Evolutionary conservation across 2,888 invertebrate genomes (phyloP).

Genomic region (Lordiphosa fenestrarum): DNA sequence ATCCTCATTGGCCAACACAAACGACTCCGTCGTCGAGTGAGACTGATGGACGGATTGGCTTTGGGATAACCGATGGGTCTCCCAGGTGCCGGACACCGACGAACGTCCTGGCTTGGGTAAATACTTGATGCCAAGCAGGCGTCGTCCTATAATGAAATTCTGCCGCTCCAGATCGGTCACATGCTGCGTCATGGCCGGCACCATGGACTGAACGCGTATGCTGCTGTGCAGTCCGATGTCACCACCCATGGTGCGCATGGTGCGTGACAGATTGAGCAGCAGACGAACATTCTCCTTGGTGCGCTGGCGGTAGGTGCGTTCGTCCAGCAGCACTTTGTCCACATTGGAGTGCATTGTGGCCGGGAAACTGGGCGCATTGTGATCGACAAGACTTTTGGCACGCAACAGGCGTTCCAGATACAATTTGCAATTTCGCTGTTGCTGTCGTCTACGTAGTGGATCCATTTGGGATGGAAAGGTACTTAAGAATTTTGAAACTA

Average conservation of each 20-base stretch:
- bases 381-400: conserved; percentile 27
- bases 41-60: not conserved
- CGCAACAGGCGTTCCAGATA: conserved; percentile 17
- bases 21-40: not conserved
- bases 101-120: too few species aligned
- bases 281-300: conserved; percentile 28
- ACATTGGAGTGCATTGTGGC: conserved; percentile 17
- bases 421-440: not conserved
- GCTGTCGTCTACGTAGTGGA: not conserved
- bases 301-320: conserved; percentile 10
- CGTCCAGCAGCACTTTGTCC: conserved; percentile 20
- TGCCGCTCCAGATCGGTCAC: conserved; percentile 2
- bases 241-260: conserved; percentile 19
- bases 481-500: not conserved
- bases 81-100: not conserved
- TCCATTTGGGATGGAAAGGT: not conserved
- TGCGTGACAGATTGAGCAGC: conserved; percentile 24
- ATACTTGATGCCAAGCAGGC: conserved; percentile 11
- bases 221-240: conserved; percentile 2
- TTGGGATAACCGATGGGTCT: not conserved
- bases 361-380: conserved; percentile 22
- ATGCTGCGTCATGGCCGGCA: not conserved
- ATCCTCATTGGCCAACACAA: not conserved
- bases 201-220: conserved; percentile 3
- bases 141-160: conserved; percentile 20